Evolutionary conservation across 2,113 vertebrate species (phyloP), one percentile per base, ranked within the genome.

Genomic region (Heptranchias perlo): DNA sequence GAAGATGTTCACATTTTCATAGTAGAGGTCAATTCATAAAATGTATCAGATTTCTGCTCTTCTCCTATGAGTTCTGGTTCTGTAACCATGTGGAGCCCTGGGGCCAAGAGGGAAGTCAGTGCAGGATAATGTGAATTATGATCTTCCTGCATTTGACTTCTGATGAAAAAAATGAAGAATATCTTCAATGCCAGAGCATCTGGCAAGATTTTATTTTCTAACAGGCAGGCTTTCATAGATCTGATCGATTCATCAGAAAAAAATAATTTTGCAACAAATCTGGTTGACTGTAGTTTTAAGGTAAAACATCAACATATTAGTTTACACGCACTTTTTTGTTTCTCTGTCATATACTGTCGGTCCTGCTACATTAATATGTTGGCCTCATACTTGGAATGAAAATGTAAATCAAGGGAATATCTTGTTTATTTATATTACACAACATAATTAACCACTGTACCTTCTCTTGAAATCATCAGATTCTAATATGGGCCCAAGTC

Each of bases 311-410:
- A 64, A 21, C 58, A 93, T 23, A 64, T 62, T 58, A 10, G 10
- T 61, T 91, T 58, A 91, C 54, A 58, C 28, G n/a, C 0, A 54
- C 25, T 23, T 58, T 54, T 10, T 89, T 89, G 14, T 89, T 35
- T 18, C 39, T 82, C 35, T 58, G 52, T 21, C 10, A 89, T 16
- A 58, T 13, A 58, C 52, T 91, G 31, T 16, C 54, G 61, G 58
- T 93, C 18, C 91, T 93, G 11, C n/a, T 64, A 64, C 54, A 93
- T 93, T 93, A 64, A 64, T 44, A 62, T 93, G n/a, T 93, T 93
- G 54, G 7, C 61, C 35, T 39, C 35, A 44, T 39, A 39, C 7
- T 52, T 92, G 13, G 91, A n/a, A 64, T 10, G 18, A 39, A 93
- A 93, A 61, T 1, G 18, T 13, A 49, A 87, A 16, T 87, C 21